phyloP scores from a whole-genome alignment of 2,797 vertebrate species.

The Spinibarbus caldwelli region DNA sequence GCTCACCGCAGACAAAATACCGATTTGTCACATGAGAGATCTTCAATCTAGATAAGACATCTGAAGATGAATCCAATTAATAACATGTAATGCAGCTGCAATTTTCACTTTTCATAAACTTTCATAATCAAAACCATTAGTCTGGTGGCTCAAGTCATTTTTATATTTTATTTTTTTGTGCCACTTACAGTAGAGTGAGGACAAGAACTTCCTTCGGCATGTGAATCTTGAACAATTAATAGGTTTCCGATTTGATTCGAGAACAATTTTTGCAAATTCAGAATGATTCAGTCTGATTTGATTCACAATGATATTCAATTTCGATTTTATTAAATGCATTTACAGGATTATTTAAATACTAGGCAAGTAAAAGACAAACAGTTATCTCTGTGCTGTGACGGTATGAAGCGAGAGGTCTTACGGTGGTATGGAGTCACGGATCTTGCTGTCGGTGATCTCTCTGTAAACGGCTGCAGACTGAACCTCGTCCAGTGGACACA shows the following conservation, averaged over 20 bases:
- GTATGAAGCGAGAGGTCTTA: conserved; percentile 75
- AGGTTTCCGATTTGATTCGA: not conserved
- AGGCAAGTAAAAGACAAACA: not conserved
- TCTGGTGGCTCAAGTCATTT: not conserved
- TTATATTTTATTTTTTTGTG: not conserved
- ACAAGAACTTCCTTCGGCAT: not conserved
- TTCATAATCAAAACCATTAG: not conserved
- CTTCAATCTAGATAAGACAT: conserved; percentile 24
- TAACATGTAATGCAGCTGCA: not conserved
- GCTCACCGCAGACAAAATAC: conserved; percentile 33
- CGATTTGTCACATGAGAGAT: conserved; percentile 40
- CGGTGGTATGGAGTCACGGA: conserved; percentile 89
- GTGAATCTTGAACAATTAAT: not conserved
- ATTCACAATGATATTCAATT: not conserved
- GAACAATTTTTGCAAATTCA: not conserved
- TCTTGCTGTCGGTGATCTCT: conserved; percentile 93
- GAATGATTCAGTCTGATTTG: not conserved
- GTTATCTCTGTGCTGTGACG: not conserved
- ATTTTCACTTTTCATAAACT: not conserved
- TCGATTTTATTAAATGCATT: not conserved
- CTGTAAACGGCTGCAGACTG: conserved; percentile 94
- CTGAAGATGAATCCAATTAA: conserved; percentile 24
- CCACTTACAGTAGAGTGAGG: not conserved
- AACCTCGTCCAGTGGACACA: conserved; percentile 99
- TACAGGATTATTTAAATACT: not conserved